phyloP scores from a whole-genome alignment of 2,888 invertebrate genomes.

The Caenorhabditis angaria region DNA sequence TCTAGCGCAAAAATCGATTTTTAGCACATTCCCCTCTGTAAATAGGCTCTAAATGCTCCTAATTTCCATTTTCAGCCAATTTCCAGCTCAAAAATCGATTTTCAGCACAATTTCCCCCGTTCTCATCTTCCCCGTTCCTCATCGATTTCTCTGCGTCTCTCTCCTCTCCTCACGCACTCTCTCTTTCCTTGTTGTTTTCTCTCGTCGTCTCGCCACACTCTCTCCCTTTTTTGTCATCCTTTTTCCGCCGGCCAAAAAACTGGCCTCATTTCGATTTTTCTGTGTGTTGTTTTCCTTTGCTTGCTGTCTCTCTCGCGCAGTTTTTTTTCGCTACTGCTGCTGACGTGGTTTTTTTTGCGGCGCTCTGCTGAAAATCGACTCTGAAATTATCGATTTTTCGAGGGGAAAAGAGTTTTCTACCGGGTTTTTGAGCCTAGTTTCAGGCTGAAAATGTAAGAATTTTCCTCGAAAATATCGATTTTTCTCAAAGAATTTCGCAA shows the following conservation, averaged over 20 bases:
- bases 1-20: too few species aligned
- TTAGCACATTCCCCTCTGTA: too few species aligned
- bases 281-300: constrained; percentile 8
- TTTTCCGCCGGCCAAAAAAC: neutral
- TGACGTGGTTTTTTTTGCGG: neutral
- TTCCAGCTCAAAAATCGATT: too few species aligned
- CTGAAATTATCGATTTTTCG: neutral
- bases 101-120: neutral
- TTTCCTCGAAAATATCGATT: too few species aligned
- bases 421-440: too few species aligned
- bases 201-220: constrained; percentile 2
- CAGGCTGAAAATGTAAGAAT: too few species aligned
- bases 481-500: too few species aligned
- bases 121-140: constrained; percentile 4
- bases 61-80: too few species aligned
- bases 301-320: too few species aligned
- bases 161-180: neutral
- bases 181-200: constrained; percentile 3
- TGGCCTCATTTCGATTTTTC: constrained; percentile 2
- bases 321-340: neutral
- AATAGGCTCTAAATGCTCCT: too few species aligned
- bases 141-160: constrained; percentile 10
- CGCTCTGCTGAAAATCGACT: neutral
- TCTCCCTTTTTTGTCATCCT: constrained; percentile 14
- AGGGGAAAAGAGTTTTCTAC: too few species aligned